Conservation (phyloP, 2,797 vertebrate genomes). For the Hippopotamyrus pictus region DNA sequence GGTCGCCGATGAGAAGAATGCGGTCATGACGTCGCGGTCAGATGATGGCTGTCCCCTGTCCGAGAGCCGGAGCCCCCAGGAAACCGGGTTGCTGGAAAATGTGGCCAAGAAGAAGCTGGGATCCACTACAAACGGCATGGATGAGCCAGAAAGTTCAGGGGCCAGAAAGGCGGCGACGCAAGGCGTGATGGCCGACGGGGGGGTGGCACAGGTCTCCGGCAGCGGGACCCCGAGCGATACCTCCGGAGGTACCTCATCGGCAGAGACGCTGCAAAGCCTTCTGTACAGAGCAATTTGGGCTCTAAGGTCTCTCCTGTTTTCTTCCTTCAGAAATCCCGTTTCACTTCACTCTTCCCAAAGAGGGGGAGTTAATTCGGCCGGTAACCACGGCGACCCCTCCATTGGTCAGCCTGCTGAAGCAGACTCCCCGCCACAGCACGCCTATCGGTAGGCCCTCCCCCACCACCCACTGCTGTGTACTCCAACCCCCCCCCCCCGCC, state of each 20-base stretch:
- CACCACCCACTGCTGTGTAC: not conserved
- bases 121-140: slow-evolving; percentile 47
- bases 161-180: not conserved
- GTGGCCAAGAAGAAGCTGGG: not conserved
- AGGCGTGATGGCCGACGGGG: slow-evolving; percentile 1
- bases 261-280: no score
- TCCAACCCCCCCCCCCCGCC: not conserved
- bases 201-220: slow-evolving; percentile 35
- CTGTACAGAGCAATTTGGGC: no score
- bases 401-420: slow-evolving; percentile 76
- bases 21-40: not conserved
- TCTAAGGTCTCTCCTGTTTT: not conserved
- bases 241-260: slow-evolving; percentile 65
- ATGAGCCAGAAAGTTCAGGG: not conserved
- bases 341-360: slow-evolving; percentile 83
- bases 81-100: not conserved
- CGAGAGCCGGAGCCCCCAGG: not conserved
- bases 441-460: slow-evolving; percentile 77
- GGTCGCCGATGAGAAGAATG: slow-evolving; percentile 27
- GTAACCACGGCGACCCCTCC: slow-evolving; percentile 72
- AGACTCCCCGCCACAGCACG: slow-evolving; percentile 89
- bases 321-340: slow-evolving; percentile 70
- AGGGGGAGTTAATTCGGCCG: slow-evolving; percentile 76
- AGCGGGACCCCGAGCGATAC: slow-evolving; percentile 73
- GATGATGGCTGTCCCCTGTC: slow-evolving; percentile 30